Conservation (phyloP, 2,888 invertebrate species). For the Spisula subtruncata region DNA sequence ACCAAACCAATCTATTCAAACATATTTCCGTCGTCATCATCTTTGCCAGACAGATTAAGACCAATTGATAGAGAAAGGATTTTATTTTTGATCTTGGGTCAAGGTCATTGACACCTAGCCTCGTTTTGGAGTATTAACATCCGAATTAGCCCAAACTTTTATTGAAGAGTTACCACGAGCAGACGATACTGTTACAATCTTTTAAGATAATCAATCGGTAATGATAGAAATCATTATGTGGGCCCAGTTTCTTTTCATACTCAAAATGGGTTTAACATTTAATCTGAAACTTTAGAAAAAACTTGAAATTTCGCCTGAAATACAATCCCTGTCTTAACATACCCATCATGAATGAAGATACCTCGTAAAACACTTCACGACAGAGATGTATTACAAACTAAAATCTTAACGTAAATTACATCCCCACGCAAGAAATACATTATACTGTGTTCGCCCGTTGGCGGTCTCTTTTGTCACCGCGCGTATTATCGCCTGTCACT, state of each 20-base stretch:
- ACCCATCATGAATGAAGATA: neutral
- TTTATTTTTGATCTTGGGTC: neutral
- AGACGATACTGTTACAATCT: constrained; percentile 20
- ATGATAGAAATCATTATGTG: neutral
- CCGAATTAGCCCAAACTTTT: neutral
- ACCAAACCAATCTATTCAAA: neutral
- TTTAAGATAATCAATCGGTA: constrained; percentile 16
- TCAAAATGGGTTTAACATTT: neutral
- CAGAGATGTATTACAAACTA: constrained; percentile 21
- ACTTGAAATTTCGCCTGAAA: neutral
- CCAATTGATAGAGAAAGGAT: neutral
- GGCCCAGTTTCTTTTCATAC: neutral
- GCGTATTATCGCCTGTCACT: constrained; percentile 2
- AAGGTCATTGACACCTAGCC: constrained; percentile 1
- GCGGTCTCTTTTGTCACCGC: constrained; percentile 4
- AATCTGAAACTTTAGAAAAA: neutral
- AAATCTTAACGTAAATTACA: constrained; percentile 14
- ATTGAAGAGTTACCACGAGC: neutral
- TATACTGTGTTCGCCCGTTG: constrained; percentile 14
- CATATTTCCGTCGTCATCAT: neutral
- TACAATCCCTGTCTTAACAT: neutral
- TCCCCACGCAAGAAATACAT: constrained; percentile 26
- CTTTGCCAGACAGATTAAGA: neutral
- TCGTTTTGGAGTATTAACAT: neutral
- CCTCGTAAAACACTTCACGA: neutral